phyloP scores from a whole-genome alignment of 2,888 invertebrate genomes.

The Clistopyga incitator region DNA sequence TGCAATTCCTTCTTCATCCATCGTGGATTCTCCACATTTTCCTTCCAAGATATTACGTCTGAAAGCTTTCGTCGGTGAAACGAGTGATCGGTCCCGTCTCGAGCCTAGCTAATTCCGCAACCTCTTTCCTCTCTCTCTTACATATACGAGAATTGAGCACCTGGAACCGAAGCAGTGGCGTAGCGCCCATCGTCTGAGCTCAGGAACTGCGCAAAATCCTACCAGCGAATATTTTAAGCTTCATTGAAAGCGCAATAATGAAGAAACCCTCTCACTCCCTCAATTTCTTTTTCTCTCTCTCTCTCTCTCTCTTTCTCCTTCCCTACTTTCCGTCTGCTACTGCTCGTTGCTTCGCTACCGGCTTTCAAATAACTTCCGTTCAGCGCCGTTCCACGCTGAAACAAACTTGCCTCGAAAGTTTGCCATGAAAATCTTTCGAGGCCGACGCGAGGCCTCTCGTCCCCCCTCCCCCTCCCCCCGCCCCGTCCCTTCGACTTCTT shows the following conservation, averaged over 20 bases:
- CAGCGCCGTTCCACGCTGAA: conserved; percentile 55
- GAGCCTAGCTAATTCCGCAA: not conserved
- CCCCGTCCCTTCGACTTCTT: not conserved
- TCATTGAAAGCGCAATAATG: conserved; percentile 78
- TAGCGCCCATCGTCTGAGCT: not conserved
- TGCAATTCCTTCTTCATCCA: conserved; percentile 15
- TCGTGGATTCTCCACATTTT: not conserved
- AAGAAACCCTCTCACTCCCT: conserved; percentile 71
- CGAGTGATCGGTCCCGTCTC: conserved; percentile 69
- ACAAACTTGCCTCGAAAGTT: conserved; percentile 66
- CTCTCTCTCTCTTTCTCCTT: conserved; percentile 31
- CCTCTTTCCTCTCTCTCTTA: not conserved
- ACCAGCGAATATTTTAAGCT: conserved; percentile 76
- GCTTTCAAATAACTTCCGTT: conserved; percentile 68
- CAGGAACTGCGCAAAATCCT: conserved; percentile 41
- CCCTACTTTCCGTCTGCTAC: conserved; percentile 10
- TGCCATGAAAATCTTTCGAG: conserved; percentile 71
- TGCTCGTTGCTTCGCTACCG: conserved; percentile 48
- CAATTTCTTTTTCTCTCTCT: conserved; percentile 62
- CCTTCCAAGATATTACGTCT: conserved; percentile 70
- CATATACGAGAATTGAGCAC: not conserved
- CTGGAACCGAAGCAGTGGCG: not conserved
- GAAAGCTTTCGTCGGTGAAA: conserved; percentile 70
- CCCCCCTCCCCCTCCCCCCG: not conserved
- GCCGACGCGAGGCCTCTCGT: conserved; percentile 8